Evolutionary conservation across 2,113 vertebrate genomes (phyloP).

Genomic region (Leucoraja erinaceus): DNA sequence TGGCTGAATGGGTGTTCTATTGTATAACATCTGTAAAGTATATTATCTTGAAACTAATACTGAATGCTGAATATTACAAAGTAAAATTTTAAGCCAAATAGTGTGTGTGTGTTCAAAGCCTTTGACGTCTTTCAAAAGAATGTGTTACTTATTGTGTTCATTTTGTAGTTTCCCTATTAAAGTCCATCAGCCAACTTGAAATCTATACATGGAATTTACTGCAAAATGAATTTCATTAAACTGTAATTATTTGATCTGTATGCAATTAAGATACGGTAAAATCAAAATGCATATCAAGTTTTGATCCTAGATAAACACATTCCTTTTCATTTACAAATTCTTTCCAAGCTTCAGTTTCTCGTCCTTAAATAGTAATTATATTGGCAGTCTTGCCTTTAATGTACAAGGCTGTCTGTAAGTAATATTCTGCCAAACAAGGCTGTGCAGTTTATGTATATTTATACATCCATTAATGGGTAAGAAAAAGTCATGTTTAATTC

Average conservation of each 20-base stretch:
- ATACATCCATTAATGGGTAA: slow-evolving; percentile 5
- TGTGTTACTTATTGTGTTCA: slow-evolving; percentile 16
- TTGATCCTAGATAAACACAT: slow-evolving; percentile 32
- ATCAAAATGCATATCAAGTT: background rate
- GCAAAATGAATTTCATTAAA: background rate
- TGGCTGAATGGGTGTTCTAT: background rate
- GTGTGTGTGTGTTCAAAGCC: background rate
- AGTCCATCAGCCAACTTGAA: background rate
- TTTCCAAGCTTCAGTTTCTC: slow-evolving; percentile 30
- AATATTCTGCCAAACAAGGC: background rate
- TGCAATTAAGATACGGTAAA: background rate
- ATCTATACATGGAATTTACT: background rate
- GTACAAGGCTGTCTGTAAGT: background rate
- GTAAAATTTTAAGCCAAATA: slow-evolving; percentile 26
- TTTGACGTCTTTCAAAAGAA: background rate
- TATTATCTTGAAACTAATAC: background rate
- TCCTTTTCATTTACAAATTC: slow-evolving; percentile 17
- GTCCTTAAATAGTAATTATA: slow-evolving; percentile 29
- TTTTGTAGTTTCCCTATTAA: background rate
- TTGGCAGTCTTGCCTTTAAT: background rate
- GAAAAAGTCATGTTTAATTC: background rate
- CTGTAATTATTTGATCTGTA: background rate
- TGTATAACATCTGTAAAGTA: background rate
- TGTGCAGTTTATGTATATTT: background rate
- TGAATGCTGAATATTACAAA: background rate